Evolutionary conservation across 2,113 vertebrate species (phyloP), one percentile per base, ranked within the genome.

Genomic region (Tragelaphus imberbis): DNA sequence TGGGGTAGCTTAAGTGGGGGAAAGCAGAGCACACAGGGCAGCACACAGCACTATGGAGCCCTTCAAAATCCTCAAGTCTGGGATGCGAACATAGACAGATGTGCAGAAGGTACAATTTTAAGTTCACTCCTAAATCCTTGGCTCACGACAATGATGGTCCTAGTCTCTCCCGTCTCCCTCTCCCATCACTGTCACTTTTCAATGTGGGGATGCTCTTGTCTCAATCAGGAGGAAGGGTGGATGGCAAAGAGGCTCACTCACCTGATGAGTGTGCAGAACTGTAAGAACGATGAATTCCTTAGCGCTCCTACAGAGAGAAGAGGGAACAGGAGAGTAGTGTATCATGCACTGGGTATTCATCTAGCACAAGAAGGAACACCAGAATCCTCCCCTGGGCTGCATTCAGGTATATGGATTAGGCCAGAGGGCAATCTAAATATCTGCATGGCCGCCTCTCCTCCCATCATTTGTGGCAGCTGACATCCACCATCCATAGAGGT

Each of bases 191-290:
- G 47, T 81, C 33, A 53, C 68, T 93, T 97, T 96, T 44, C 79
- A 51, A 56, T 33, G 95, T 17, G 44, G 33, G 55, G 27, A 84
- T 47, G 7, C 90, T 61, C 65, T 91, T n/a, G 40, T 95, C 71
- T 91, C 36, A 44, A 51, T 61, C 40, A 86, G 81, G 25, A 97
- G 56, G 85, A 68, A 94, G 55, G 89, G 79, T 23, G 36, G 77
- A 91, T 97, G 92, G 81, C 84, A 82, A 77, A 84, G 84, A 92
- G 63, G 95, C 96, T 97, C 92, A 97, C 99, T 99, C 98, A 99
- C 99, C 99, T 99, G 99, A 98, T 99, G 99, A 97, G 99, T 99
- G 98, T 99, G 99, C 98, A 99, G 99, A 98, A 99, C 99, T 84
- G 99, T 99, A 98, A 99, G 99, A 99, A 99, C 98, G 98, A 99